phyloP scores from a whole-genome alignment of 2,797 vertebrate species.

The Lithobates pipiens region DNA sequence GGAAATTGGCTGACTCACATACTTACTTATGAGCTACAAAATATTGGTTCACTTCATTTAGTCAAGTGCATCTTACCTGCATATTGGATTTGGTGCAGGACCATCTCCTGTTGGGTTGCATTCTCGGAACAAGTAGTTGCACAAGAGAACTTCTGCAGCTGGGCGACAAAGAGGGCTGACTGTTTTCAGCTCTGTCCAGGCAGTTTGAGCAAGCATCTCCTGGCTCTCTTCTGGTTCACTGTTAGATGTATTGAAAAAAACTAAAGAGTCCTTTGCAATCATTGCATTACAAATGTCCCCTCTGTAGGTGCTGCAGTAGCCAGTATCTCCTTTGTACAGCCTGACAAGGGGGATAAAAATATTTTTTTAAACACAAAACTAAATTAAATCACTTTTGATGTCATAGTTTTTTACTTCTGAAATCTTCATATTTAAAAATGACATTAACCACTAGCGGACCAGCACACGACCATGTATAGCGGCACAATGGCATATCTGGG shows the following conservation, averaged over 20 bases:
- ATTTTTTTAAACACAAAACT: background rate
- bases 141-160: conserved; percentile 86
- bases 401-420: too few species aligned
- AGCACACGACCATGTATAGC: too few species aligned
- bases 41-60: background rate
- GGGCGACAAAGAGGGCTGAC: conserved; percentile 83
- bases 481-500: too few species aligned
- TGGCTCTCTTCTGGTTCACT: conserved; percentile 88
- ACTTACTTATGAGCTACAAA: background rate
- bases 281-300: conserved; percentile 84
- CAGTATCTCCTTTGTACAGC: conserved; percentile 84
- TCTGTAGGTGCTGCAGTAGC: conserved; percentile 90
- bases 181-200: conserved; percentile 84
- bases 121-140: conserved; percentile 89
- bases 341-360: conserved; percentile 68
- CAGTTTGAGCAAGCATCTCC: conserved; percentile 87
- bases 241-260: conserved; percentile 93
- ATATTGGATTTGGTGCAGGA: conserved; percentile 88
- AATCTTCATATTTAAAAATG: too few species aligned
- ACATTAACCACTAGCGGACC: too few species aligned
- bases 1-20: background rate
- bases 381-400: background rate
- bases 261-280: conserved; percentile 80
- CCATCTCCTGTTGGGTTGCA: conserved; percentile 86
- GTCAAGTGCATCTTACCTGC: conserved; percentile 81